Percentiles rank a stretch among this genome's conserved stretches.
These are phyloP conservation scores for Brachirus orientalis DNA, from an alignment of 2,113 vertebrate species.

Conservation along the genomic window DNA sequence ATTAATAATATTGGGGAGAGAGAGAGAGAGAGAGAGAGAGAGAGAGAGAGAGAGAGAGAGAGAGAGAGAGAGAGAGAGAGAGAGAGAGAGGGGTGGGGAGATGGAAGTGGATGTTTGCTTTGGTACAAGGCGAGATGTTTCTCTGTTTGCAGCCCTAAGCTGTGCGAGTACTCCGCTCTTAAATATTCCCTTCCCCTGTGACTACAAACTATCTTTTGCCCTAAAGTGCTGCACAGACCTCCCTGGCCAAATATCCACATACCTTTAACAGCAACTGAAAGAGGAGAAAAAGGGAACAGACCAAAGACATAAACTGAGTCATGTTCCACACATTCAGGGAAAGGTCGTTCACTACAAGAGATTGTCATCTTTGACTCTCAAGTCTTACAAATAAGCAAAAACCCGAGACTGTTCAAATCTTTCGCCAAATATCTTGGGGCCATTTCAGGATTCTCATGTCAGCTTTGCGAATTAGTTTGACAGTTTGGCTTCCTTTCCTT, in stretches of 20 bases:
- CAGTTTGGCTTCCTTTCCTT: not conserved
- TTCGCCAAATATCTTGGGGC: not conserved
- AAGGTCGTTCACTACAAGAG: slow-evolving; percentile 30
- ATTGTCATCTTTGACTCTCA: not conserved
- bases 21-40: slow-evolving; percentile 23
- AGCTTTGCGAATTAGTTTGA: slow-evolving; percentile 16
- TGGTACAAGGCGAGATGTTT: slow-evolving; percentile 69
- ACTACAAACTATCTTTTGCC: slow-evolving; percentile 70
- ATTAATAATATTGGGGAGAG: slow-evolving; percentile 77
- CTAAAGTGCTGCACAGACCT: slow-evolving; percentile 73
- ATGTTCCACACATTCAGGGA: slow-evolving; percentile 34
- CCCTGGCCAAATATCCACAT: slow-evolving; percentile 68
- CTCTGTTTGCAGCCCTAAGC: slow-evolving; percentile 76
- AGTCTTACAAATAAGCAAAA: not conserved
- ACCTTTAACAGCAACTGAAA: slow-evolving; percentile 60
- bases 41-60: slow-evolving; percentile 35
- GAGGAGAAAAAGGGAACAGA: slow-evolving; percentile 8
- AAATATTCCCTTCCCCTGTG: slow-evolving; percentile 75
- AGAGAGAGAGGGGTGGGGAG: slow-evolving; percentile 30
- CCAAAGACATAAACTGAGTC: slow-evolving; percentile 9
- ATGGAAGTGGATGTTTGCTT: slow-evolving; percentile 68
- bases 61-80: slow-evolving; percentile 38
- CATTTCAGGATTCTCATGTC: slow-evolving; percentile 12
- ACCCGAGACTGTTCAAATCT: not conserved
- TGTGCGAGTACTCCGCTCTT: slow-evolving; percentile 72